phyloP scores from a whole-genome alignment of 1,140 invertebrate species.

The Hirudo medicinalis region DNA sequence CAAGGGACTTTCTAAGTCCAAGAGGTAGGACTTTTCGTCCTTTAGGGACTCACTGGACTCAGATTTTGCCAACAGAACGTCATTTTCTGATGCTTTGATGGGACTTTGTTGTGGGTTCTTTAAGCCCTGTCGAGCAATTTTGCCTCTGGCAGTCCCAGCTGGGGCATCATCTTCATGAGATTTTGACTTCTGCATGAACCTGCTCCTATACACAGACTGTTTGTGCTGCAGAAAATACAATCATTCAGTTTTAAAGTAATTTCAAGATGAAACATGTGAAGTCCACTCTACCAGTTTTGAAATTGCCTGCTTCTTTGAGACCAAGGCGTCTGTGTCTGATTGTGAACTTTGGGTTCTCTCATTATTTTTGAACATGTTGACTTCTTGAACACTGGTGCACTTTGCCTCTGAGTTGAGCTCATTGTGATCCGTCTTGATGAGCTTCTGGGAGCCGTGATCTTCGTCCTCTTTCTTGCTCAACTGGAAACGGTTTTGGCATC shows the following conservation, averaged over 20 bases:
- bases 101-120: background rate
- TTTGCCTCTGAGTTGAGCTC: background rate
- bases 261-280: too few relatives aligned
- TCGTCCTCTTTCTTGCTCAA: conserved; percentile 2
- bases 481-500: conserved; percentile 12
- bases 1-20: background rate
- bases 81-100: background rate
- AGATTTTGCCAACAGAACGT: background rate
- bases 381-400: too few relatives aligned
- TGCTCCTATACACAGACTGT: conserved; percentile 27
- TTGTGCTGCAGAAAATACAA: conserved; percentile 19
- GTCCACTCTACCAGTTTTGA: too few relatives aligned
- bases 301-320: background rate
- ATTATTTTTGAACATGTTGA: too few relatives aligned
- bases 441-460: conserved; percentile 2
- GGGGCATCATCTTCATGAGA: conserved; percentile 37
- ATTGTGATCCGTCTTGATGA: background rate
- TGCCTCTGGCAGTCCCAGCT: conserved; percentile 29
- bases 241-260: background rate
- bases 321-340: background rate
- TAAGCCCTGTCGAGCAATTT: conserved; percentile 32
- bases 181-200: conserved; percentile 37
- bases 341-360: background rate
- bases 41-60: background rate
- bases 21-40: background rate